These are phyloP conservation scores for Alexandromys fortis DNA, from an alignment of 2,113 vertebrate genomes.

Conservation along the genomic window DNA sequence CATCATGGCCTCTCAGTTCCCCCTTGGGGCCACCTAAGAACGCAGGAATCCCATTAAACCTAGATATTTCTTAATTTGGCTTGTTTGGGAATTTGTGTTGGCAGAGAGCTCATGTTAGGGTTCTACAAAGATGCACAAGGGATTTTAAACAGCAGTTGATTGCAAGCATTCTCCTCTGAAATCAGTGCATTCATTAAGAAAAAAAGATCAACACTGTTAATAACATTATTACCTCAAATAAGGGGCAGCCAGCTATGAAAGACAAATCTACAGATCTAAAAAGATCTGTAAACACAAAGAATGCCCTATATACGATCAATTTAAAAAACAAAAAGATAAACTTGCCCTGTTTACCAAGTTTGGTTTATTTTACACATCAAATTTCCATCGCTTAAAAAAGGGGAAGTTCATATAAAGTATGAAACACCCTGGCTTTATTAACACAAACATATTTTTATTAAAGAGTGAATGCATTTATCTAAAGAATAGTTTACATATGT, in stretches of 20 bases:
- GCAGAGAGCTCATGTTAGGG: too few species aligned
- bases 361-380: not conserved
- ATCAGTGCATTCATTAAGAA: not conserved
- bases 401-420: constrained; percentile 53
- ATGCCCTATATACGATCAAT: not conserved
- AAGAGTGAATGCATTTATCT: constrained; percentile 87
- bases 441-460: constrained; percentile 87
- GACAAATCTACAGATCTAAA: not conserved
- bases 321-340: not conserved
- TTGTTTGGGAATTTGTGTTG: too few species aligned
- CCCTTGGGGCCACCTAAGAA: too few species aligned
- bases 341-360: not conserved
- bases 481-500: constrained; percentile 86
- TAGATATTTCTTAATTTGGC: too few species aligned
- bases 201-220: not conserved
- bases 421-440: constrained; percentile 77
- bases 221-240: not conserved
- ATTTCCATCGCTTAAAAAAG: constrained; percentile 29
- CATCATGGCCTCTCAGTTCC: too few species aligned
- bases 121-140: not conserved
- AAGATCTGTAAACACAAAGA: constrained; percentile 2
- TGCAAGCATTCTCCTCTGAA: not conserved
- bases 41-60: too few species aligned
- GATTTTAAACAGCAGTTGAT: not conserved
- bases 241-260: not conserved